These are phyloP conservation scores for Xiphorhynchus erythropygius DNA, from an alignment of 2,797 vertebrate species.

Conservation along the genomic window DNA sequence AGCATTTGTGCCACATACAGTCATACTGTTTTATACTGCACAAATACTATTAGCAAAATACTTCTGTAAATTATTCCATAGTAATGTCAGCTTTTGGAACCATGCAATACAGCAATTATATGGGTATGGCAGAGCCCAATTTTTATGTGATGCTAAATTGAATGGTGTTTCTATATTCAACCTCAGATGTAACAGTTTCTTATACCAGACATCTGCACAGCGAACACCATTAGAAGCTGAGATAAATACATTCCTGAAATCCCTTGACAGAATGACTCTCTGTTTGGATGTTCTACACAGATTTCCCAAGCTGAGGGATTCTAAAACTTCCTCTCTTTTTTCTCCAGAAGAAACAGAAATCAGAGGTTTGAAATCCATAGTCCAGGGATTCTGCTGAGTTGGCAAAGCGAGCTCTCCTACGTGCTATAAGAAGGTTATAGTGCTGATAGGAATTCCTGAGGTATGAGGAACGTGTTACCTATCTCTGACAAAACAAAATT, in stretches of 20 bases:
- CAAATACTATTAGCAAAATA: background rate
- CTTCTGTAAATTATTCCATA: background rate
- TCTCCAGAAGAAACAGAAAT: background rate
- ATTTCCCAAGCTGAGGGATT: background rate
- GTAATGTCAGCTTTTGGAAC: background rate
- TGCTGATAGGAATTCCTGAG: background rate
- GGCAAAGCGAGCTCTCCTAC: background rate
- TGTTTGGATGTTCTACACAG: background rate
- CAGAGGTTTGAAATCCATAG: background rate
- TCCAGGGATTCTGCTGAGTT: background rate
- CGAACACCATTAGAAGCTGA: background rate
- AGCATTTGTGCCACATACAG: background rate
- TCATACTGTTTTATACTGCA: background rate
- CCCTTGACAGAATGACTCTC: background rate
- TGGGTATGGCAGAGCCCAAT: background rate
- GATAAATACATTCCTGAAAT: background rate
- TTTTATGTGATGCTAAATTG: background rate
- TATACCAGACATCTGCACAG: background rate
- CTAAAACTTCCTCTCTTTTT: background rate
- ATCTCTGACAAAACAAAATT: background rate
- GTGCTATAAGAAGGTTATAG: background rate
- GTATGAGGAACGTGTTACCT: fast-evolving
- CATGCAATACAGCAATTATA: background rate
- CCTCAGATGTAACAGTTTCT: background rate
- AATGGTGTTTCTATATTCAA: background rate